Evolutionary conservation across 2,888 invertebrate genomes (phyloP), one percentile per base, ranked within the genome.

Genomic region (Sabellastarte sp.): DNA sequence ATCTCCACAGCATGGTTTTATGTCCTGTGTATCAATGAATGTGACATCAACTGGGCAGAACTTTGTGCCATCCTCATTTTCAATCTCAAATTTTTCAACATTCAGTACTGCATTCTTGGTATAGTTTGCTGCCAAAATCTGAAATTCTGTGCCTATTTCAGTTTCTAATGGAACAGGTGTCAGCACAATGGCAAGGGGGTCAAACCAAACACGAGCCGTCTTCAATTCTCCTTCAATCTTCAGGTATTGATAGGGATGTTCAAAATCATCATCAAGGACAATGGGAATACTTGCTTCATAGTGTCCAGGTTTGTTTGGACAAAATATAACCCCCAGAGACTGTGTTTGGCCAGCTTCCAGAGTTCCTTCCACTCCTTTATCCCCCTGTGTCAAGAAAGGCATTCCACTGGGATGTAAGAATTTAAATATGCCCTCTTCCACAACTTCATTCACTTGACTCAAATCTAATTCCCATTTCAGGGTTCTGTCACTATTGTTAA

Each of bases 161-260:
- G 79, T 80, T 29, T 69, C 53, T 5, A 83, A 73, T 2, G 84
- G 84, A 2, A 80, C 79, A 3, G 83, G 82, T 5, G 79, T 80
- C 31, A 84, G 72, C 5, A 80, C 76, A 55, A 84, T 73, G 24
- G 76, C 77, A n/a, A 74, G 72, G 4, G 84, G 84, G 58, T 81
- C 80, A 74, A 84, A 84, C 76, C 77, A 76, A 52, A 83, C 63
- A 58, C 66, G 72, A 3, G 84, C 80, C 1, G 74, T 69, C 64
- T 76, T 76, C 61, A 83, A 74, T 63, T 79, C 76, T 2, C 81
- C 84, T 5, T 59, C 60, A 4, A 84, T 70, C 32, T 75, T 76
- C 33, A 84, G 71, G 63, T 76, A 76, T 70, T 79, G 77, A 73
- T 80, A 83, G 0, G 81, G 80, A 56, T 74, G 79, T n/a, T 75